Base-by-base conservation (phyloP, 2,113 vertebrate genomes). In the Elachura formosa region DNA sequence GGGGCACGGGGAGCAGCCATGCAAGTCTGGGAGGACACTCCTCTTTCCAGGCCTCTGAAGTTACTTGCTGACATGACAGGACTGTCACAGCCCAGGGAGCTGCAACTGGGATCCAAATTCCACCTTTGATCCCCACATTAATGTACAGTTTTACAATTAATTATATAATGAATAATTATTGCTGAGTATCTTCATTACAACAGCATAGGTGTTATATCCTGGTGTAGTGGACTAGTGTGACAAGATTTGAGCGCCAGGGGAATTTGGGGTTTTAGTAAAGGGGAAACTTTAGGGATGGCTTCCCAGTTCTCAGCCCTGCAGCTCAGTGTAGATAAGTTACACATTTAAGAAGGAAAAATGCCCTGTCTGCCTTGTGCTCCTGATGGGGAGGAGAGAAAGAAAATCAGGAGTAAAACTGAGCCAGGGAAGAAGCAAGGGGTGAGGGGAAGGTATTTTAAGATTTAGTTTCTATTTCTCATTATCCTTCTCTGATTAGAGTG, bases 1-100 rank as follows among this genome's bases (percentile, higher is more conserved):
- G 36, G 38, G 52, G 38, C 87, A 72, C 0, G 0, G 74, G 34
- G 3, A 87, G 64, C n/a, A n/a, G 72, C 29, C 22, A 29, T 1
- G 0, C 43, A n/a, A 10, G 54, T 2, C 68, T 55, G 63, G 34
- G 40, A 90, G 36, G 31, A 46, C 48, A 21, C 6, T 59, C 34
- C 80, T 71, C 69, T 18, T 72, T n/a, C 12, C 78, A 72, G 59
- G 40, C 72, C 72, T 20, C 52, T 84, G 40, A 62, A 69, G 64
- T 26, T 54, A 34, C 24, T 56, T 33, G 9, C 51, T 69, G 73
- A 16, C 59, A 24, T 6, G 54, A 51, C n/a, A 54, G 38, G 36
- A 23, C 68, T 46, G 33, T 19, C 74, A 45, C n/a, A 68, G 31
- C 25, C 48, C 83, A 86, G 41, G 52, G 58, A 71, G 48, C 64